These are phyloP conservation scores for Xenops minutus DNA, from an alignment of 2,797 vertebrate genomes.

Conservation along the genomic window DNA sequence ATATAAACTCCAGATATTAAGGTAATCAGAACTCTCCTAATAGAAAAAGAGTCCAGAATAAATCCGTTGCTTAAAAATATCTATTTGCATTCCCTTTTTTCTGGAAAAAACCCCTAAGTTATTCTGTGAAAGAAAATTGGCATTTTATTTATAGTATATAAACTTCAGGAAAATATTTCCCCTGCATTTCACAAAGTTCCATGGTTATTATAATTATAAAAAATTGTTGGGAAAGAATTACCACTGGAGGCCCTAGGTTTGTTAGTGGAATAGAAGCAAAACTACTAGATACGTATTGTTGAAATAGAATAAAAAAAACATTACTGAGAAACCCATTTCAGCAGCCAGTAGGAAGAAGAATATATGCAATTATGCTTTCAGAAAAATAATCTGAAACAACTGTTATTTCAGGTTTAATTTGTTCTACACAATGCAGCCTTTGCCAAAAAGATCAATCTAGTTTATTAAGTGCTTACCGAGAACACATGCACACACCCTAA, in stretches of 20 bases:
- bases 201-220: slow-evolving; percentile 45
- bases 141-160: slow-evolving; percentile 53
- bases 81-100: not conserved
- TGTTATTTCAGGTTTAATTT: slow-evolving; percentile 64
- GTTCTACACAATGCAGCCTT: slow-evolving; percentile 39
- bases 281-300: slow-evolving; percentile 30
- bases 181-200: slow-evolving; percentile 53
- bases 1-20: not conserved
- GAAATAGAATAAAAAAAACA: slow-evolving; percentile 65
- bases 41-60: not conserved
- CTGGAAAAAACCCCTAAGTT: not conserved
- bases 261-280: slow-evolving; percentile 55
- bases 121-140: not conserved
- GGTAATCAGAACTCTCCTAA: not conserved
- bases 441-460: slow-evolving; percentile 58
- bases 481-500: slow-evolving; percentile 41
- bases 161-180: slow-evolving; percentile 39
- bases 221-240: slow-evolving; percentile 52
- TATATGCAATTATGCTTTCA: slow-evolving; percentile 60
- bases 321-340: slow-evolving; percentile 64
- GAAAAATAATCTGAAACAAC: slow-evolving; percentile 62
- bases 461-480: slow-evolving; percentile 64
- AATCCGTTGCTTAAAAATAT: not conserved
- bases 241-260: slow-evolving; percentile 27
- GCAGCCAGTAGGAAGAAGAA: slow-evolving; percentile 48